These are phyloP conservation scores for Anisognathus igniventris DNA, from an alignment of 2,797 vertebrate species.

Conservation along the genomic window DNA sequence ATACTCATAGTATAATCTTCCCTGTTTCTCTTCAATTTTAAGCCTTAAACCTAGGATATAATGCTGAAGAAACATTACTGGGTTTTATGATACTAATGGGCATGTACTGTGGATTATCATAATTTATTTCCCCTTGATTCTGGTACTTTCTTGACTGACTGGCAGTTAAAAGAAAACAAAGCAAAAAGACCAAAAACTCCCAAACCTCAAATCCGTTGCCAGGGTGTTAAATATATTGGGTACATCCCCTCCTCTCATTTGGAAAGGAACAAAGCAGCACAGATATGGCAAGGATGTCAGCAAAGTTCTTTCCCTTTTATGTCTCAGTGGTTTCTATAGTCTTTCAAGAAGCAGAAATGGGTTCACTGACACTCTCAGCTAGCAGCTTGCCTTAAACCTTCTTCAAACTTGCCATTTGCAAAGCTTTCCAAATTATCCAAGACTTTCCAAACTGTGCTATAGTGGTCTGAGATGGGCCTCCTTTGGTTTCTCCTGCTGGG, in stretches of 20 bases:
- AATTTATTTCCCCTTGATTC: background rate
- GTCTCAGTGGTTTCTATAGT: rapidly evolving
- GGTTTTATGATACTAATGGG: background rate
- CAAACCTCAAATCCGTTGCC: background rate
- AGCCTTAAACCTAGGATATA: background rate
- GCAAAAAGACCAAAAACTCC: background rate
- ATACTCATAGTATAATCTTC: background rate
- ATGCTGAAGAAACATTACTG: background rate
- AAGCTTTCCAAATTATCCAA: background rate
- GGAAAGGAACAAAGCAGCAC: background rate
- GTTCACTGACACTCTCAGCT: background rate
- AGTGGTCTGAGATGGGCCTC: background rate
- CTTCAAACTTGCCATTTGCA: background rate
- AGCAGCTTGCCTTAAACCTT: background rate
- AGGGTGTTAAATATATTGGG: background rate
- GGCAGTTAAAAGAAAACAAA: background rate
- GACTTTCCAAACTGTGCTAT: background rate
- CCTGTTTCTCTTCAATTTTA: background rate
- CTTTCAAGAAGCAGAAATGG: background rate
- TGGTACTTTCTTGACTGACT: background rate
- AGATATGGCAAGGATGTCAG: background rate
- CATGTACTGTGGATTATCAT: background rate
- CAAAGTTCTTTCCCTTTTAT: background rate
- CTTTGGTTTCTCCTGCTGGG: background rate
- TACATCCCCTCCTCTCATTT: background rate